Percentiles rank a stretch among this genome's conserved stretches.
phyloP scores from a whole-genome alignment of 2,888 invertebrate species.

The Philhelius pedissequus region DNA sequence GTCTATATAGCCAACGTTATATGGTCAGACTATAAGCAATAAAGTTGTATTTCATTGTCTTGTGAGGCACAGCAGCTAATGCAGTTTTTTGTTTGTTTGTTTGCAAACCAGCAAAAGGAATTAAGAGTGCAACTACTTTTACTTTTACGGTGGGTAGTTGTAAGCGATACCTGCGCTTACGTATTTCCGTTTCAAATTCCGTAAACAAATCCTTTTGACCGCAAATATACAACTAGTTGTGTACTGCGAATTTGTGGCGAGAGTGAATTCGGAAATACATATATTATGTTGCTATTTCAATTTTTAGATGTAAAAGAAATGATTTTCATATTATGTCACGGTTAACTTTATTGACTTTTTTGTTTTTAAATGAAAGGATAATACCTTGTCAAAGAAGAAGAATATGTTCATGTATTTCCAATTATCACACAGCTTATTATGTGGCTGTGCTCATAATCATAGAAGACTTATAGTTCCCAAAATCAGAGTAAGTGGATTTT shows the following conservation, averaged over 20 bases:
- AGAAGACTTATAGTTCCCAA: no score
- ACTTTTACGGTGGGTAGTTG: neutral
- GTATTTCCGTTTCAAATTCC: conserved; percentile 22
- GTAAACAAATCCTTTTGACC: neutral
- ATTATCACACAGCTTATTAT: no score
- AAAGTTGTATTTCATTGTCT: no score
- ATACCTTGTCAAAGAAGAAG: no score
- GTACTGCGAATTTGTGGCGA: neutral
- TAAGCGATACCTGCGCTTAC: neutral
- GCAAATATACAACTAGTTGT: neutral
- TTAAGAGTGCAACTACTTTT: conserved; percentile 3
- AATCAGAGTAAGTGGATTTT: no score
- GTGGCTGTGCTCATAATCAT: no score
- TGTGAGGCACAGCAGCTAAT: neutral
- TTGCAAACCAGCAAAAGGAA: neutral
- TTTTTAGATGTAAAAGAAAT: neutral
- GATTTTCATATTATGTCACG: neutral
- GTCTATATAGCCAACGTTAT: no score
- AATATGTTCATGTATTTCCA: no score
- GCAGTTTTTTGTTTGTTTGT: no score
- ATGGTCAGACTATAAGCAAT: no score
- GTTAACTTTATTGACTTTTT: neutral
- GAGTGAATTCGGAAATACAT: neutral
- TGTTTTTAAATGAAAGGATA: no score
- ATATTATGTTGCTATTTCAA: neutral